These are phyloP conservation scores for Palythoa grandis DNA, from an alignment of 92 coral and sea anemone species.

Conservation along the genomic window DNA sequence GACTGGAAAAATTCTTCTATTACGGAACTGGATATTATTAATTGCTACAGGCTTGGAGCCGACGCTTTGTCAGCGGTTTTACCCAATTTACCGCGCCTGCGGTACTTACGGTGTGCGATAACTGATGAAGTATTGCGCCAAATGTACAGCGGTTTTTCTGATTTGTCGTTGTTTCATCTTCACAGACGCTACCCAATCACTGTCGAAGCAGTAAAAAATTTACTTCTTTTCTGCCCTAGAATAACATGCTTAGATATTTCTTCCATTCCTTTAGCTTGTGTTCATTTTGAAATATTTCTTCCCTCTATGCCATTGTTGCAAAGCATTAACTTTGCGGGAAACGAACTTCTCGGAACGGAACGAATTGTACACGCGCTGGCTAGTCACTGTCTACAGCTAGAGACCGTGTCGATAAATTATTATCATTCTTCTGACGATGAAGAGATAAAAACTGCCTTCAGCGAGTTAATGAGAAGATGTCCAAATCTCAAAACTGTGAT, in stretches of 20 bases:
- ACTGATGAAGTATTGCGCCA: constrained; percentile 67
- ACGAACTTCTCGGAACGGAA: constrained; percentile 69
- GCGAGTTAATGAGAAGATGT: constrained; percentile 56
- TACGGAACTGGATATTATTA: constrained; percentile 61
- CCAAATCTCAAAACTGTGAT: constrained; percentile 52
- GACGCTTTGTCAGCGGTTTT: constrained; percentile 61
- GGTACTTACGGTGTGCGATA: constrained; percentile 74
- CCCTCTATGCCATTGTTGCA: constrained; percentile 62
- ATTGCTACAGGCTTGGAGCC: constrained; percentile 63
- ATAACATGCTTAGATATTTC: constrained; percentile 74
- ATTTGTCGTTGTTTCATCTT: constrained; percentile 61
- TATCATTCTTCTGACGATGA: constrained; percentile 68
- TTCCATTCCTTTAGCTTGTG: constrained; percentile 75
- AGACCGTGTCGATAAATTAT: constrained; percentile 59
- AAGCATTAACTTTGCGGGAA: constrained; percentile 68
- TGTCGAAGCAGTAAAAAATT: constrained; percentile 60
- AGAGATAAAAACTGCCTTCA: constrained; percentile 66
- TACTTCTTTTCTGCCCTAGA: constrained; percentile 64
- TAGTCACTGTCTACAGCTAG: constrained; percentile 42
- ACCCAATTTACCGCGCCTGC: constrained; percentile 69
- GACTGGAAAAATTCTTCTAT: constrained; percentile 62
- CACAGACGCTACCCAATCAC: constrained; percentile 79
- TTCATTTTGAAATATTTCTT: constrained; percentile 69
- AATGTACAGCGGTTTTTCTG: constrained; percentile 59
- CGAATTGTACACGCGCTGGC: constrained; percentile 62